Evolutionary conservation across 2,888 invertebrate genomes (phyloP), one percentile per base, ranked within the genome.

Genomic region (Eumerus sabulonum): DNA sequence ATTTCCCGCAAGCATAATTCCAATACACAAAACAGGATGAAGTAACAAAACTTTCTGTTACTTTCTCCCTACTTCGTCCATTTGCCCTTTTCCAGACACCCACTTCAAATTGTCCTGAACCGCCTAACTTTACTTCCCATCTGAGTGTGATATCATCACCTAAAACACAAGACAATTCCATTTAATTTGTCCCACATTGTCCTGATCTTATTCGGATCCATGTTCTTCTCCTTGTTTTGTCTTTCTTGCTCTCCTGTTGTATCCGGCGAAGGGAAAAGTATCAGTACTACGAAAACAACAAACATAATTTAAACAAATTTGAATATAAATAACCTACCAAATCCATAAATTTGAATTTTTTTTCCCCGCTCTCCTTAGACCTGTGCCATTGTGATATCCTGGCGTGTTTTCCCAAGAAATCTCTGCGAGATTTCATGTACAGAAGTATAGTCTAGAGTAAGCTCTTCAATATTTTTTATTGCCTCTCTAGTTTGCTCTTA

Each of bases 171-270:
- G 59, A 77, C 77, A 73, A 67, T 77, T 67, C 62, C 67, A 73
- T 77, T 77, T 72, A 77, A 77, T 67, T 77, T 73, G 62, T 67
- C 63, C 57, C 67, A 73, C 67, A 77, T 72, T 72, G 66, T 77
- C 77, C 56, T 62, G 57, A 77, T 77, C 72, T 71, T 62, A 77
- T 77, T 76, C 64, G 59, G 63, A 51, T 70, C 17, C 18, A 63
- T 12, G 42, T 50, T 42, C 9, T 60, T 47, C 4, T 7, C 0
- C 50, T 40, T 42, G 44, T 38, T n/a, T 11, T 11, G 40, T 11
- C 2, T 40, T 66, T 11, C 42, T 17, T 38, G 13, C 17, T 44
- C n/a, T 51, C 17, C 17, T 14, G 17, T 42, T 38, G n/a, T n/a
- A n/a, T n/a, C n/a, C n/a, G n/a, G n/a, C n/a, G n/a, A n/a, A n/a